A percentile compares a stretch with the other conserved stretches of the same genome.
Conservation (phyloP, 2,797 vertebrate species). For the Rhinogobio ventralis region DNA sequence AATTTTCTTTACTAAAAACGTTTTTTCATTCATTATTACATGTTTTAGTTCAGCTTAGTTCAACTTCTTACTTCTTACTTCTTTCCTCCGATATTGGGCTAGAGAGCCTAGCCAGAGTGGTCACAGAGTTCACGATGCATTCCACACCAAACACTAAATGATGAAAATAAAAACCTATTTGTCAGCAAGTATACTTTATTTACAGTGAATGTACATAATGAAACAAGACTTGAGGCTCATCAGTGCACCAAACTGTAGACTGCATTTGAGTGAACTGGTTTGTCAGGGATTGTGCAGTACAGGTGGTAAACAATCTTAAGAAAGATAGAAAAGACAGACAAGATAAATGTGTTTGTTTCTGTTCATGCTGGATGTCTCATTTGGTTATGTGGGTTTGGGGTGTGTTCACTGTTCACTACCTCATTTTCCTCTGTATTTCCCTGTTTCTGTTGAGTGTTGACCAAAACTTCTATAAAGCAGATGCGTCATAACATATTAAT, state of each 20-base stretch:
- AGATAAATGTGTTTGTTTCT: neutral
- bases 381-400: neutral
- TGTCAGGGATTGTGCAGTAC: slow-evolving; percentile 51
- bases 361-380: neutral
- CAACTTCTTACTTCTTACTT: too few species aligned
- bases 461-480: neutral
- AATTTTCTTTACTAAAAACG: too few species aligned
- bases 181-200: neutral
- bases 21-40: too few species aligned
- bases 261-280: neutral
- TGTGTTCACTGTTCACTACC: slow-evolving; percentile 10
- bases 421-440: neutral
- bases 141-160: neutral
- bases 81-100: neutral
- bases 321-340: neutral
- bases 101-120: neutral
- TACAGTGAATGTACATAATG: neutral
- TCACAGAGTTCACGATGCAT: neutral
- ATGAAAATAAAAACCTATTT: neutral
- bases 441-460: neutral
- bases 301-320: slow-evolving; percentile 37
- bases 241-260: slow-evolving; percentile 42
- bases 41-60: too few species aligned
- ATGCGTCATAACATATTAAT: neutral
- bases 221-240: neutral